Percentiles rank a stretch among this genome's conserved stretches.
Conservation (phyloP, 1,140 invertebrate species). For the Trissolcus basalis region DNA sequence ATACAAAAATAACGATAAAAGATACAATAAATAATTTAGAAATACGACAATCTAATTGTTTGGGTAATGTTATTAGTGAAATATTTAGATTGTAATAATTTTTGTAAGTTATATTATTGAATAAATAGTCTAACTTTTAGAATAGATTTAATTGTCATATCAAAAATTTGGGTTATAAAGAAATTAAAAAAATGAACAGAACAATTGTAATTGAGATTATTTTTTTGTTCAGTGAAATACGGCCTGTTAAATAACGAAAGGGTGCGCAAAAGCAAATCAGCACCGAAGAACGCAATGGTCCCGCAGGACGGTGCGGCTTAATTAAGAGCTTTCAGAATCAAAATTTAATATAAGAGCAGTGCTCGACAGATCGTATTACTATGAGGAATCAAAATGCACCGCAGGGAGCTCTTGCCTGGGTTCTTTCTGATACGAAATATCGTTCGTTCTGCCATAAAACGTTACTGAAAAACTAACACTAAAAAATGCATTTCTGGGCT, state of each 20-base stretch:
- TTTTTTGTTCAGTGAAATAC: background rate
- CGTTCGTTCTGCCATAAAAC: conserved; percentile 13
- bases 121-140: no score
- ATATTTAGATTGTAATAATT: no score
- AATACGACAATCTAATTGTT: no score
- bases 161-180: background rate
- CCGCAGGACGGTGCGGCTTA: conserved; percentile 47
- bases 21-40: no score
- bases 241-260: conserved; percentile 22
- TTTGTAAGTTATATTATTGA: no score
- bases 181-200: background rate
- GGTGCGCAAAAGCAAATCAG: conserved; percentile 48
- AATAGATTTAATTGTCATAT: no score
- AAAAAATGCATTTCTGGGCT: no score
- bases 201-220: no score
- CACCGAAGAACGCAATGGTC: conserved; percentile 20
- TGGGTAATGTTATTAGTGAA: no score
- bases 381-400: conserved; percentile 56
- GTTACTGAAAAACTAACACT: background rate
- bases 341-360: conserved; percentile 57
- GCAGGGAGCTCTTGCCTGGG: conserved; percentile 39
- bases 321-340: conserved; percentile 60
- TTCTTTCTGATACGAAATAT: conserved; percentile 14
- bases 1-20: no score
- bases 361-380: conserved; percentile 44